Evolutionary conservation across 1,140 invertebrate species (phyloP).

Genomic region (Linepithema humile): DNA sequence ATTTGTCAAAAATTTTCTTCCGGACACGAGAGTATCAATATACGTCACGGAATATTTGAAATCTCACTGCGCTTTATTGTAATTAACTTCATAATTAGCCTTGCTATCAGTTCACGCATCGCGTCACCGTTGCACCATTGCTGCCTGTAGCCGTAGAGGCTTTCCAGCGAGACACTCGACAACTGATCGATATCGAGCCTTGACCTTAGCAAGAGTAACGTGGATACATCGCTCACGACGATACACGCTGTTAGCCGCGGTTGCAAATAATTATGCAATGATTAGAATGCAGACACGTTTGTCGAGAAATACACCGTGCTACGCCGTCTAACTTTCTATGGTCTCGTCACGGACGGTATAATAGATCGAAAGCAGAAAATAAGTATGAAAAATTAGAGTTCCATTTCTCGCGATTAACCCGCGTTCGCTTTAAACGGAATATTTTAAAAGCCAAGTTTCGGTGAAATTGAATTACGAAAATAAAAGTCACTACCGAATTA

Average conservation of each 20-base stretch:
- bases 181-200: conserved; percentile 75
- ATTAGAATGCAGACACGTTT: background rate
- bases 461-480: background rate
- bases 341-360: background rate
- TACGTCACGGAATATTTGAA: too few species aligned
- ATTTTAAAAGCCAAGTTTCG: background rate
- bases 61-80: too few species aligned
- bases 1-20: too few species aligned
- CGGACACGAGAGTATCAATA: too few species aligned
- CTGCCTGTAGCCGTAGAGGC: background rate
- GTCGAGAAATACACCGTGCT: too few species aligned
- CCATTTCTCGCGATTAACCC: background rate
- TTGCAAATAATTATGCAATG: background rate
- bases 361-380: background rate
- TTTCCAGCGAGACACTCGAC: conserved; percentile 17
- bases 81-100: too few species aligned
- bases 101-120: background rate
- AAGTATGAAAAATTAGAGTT: background rate
- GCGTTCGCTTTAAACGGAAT: background rate
- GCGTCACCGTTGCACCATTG: conserved; percentile 29
- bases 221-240: conserved; percentile 55
- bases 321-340: background rate
- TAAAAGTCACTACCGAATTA: background rate
- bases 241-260: background rate
- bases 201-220: conserved; percentile 74